Evolutionary conservation across 2,888 invertebrate species (phyloP), one percentile per base, ranked within the genome.

Genomic region (Zaprionus obscuricornis): DNA sequence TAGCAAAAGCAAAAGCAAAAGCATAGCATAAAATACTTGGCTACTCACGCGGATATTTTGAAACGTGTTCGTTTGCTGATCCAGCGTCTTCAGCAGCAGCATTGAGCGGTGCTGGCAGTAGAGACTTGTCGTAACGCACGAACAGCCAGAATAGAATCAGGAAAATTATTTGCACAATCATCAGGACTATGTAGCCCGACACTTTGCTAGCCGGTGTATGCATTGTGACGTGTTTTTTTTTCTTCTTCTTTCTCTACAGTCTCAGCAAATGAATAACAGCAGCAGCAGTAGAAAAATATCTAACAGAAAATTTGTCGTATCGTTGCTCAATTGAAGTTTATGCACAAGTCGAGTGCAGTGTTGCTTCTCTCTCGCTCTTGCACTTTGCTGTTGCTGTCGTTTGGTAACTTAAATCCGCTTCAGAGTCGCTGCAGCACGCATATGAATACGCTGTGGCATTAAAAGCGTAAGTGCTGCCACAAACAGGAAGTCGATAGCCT

Each of bases 101-200:
- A 31, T 4, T 58, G 58, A 67, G 58, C 22, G 79, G 60, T 33
- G 57, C 69, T 50, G 91, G 91, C 50, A 88, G 59, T 33, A 88
- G 85, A 70, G 81, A 87, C 66, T 90, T 87, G 66, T 90, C 88
- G 83, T 92, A 92, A 78, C 91, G 91, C 88, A 91, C 90, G 87
- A 91, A 88, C 81, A 90, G 74, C 82, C 91, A 91, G 89, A 91
- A 92, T 76, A 92, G 83, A 68, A 90, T 89, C 70, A 92, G 88
- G 74, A 92, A 85, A 73, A 91, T 83, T 85, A 92, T 89, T 90
- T 92, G 91, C 75, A 91, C 87, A 74, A 89, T 82, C 79, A 92
- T 88, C 66, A 92, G 90, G 74, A 89, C 87, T 66, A 91, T 75
- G 87, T 91, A 90, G 65, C 90, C 90, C 60, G 89, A 86, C 78